These are phyloP conservation scores for Cancer borealis DNA, from an alignment of 2,888 invertebrate genomes.

Conservation along the genomic window DNA sequence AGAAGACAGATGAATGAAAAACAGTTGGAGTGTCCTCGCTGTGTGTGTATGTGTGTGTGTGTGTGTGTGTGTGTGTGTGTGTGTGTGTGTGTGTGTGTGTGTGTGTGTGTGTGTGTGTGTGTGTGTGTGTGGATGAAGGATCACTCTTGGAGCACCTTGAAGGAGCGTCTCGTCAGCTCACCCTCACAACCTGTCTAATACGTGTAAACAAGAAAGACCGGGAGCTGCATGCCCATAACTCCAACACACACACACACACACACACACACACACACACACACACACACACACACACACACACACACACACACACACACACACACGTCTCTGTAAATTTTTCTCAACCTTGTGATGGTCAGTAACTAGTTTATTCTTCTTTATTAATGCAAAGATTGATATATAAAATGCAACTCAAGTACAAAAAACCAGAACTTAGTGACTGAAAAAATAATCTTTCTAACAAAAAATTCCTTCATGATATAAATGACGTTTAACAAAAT, in stretches of 20 bases:
- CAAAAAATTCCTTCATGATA: neutral
- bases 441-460: neutral
- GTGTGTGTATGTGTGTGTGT: neutral
- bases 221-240: neutral
- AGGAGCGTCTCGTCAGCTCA: neutral
- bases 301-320: no score
- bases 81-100: neutral
- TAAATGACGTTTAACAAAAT: neutral
- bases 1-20: neutral
- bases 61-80: neutral
- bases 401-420: neutral
- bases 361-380: no score
- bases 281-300: no score
- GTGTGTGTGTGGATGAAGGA: neutral
- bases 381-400: no score
- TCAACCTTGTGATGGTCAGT: no score
- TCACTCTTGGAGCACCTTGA: neutral
- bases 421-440: neutral
- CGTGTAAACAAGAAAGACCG: neutral
- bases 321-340: no score
- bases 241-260: constrained; percentile 25
- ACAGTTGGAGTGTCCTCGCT: neutral
- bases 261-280: neutral
- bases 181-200: constrained; percentile 50
- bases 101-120: neutral